Percentiles rank a stretch among this genome's conserved stretches.
Conservation (phyloP, 2,113 vertebrate genomes). For the Cryptotis parvus region DNA sequence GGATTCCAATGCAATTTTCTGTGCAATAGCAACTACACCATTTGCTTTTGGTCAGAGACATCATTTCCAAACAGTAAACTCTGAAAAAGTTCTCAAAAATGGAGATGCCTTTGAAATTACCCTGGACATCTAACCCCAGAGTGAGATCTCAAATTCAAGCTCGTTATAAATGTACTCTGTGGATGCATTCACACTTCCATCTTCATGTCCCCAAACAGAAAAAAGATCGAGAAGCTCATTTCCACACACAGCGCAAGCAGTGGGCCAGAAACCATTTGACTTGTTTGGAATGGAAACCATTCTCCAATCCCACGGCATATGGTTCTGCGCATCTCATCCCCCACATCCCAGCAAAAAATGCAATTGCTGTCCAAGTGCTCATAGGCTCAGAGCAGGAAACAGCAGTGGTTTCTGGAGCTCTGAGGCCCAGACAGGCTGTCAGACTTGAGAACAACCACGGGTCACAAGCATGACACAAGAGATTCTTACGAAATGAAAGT, state of each 20-base stretch:
- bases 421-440: slow-evolving; percentile 35
- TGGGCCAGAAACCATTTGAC: slow-evolving; percentile 41
- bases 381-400: slow-evolving; percentile 1
- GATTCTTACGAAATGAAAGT: slow-evolving; percentile 18
- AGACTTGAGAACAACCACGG: slow-evolving; percentile 31
- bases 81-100: slow-evolving; percentile 21
- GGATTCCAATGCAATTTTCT: slow-evolving; percentile 44
- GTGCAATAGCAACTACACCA: slow-evolving; percentile 24
- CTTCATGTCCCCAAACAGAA: slow-evolving; percentile 15
- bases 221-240: neutral
- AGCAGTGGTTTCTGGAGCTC: slow-evolving; percentile 51
- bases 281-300: slow-evolving; percentile 65
- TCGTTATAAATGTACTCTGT: slow-evolving; percentile 35
- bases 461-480: neutral
- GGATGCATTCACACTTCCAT: neutral
- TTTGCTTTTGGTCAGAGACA: slow-evolving; percentile 52
- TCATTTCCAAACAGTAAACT: slow-evolving; percentile 42
- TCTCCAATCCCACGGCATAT: slow-evolving; percentile 32
- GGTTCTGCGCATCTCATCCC: slow-evolving; percentile 67
- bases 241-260: neutral
- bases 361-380: slow-evolving; percentile 52
- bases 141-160: neutral
- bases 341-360: slow-evolving; percentile 73
- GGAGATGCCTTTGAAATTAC: neutral
- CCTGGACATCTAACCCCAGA: slow-evolving; percentile 44